Percentiles rank a stretch among this genome's conserved stretches.
Evolutionary conservation across 2,888 invertebrate genomes (phyloP).

Genomic region (Psococerastis gibbosa): DNA sequence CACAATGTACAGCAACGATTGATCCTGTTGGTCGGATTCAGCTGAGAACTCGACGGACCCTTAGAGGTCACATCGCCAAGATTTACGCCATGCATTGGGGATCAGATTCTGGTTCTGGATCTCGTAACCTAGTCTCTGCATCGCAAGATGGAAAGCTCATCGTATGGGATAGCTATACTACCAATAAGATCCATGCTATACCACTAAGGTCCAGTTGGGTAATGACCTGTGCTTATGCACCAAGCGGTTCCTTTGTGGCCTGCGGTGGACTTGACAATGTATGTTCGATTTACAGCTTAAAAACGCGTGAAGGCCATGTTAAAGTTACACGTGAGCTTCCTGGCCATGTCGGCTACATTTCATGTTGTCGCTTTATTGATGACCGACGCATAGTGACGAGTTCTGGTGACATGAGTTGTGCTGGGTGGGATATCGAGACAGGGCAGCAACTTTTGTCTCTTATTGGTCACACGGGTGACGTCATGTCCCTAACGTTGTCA

Average conservation of each 20-base stretch:
- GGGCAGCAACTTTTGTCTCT: slow-evolving; percentile 98
- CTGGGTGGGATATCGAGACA: slow-evolving; percentile 99
- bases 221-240: slow-evolving; percentile 99
- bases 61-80: slow-evolving; percentile 98
- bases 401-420: slow-evolving; percentile 99
- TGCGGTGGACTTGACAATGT: slow-evolving; percentile 99
- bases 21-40: slow-evolving; percentile 99
- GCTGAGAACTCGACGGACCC: slow-evolving; percentile 97
- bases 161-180: slow-evolving; percentile 99
- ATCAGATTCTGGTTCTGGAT: slow-evolving; percentile 65
- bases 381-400: slow-evolving; percentile 99
- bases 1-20: slow-evolving; percentile 90
- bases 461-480: slow-evolving; percentile 98
- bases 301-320: slow-evolving; percentile 97
- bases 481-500: slow-evolving; percentile 95
- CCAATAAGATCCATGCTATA: slow-evolving; percentile 99
- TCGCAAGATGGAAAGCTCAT: slow-evolving; percentile 98
- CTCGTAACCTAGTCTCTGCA: slow-evolving; percentile 92
- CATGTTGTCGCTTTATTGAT: slow-evolving; percentile 98
- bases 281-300: slow-evolving; percentile 97
- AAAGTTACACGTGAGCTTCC: slow-evolving; percentile 97
- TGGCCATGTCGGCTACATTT: slow-evolving; percentile 97
- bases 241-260: slow-evolving; percentile 96
- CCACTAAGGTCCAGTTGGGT: slow-evolving; percentile 99
- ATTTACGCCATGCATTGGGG: slow-evolving; percentile 99